Base-by-base conservation (phyloP, 2,797 vertebrate species). In the Clamator glandarius region DNA sequence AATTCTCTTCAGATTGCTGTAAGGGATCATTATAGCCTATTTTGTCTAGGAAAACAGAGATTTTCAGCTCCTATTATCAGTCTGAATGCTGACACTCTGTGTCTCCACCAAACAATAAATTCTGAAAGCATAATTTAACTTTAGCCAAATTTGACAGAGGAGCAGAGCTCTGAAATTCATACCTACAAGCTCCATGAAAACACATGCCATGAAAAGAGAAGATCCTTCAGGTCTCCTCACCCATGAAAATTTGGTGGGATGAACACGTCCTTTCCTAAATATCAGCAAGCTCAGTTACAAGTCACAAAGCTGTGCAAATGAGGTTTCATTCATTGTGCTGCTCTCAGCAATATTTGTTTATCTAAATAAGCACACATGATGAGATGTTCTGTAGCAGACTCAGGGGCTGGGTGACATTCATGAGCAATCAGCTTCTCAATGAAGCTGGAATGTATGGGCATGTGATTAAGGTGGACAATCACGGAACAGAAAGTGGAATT, bases 381-480 rank as follows among this genome's bases (percentile, higher is more conserved):
- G 76, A 93, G 76, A 67, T 51, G 61, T 29, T 66, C 28, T 67
- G 70, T 70, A 74, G 81, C 90, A 95, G 59, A 79, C 33, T 54
- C 44, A 5, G 67, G 18, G 70, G 44, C 61, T 90, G 72, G 81
- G 88, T 95, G 90, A 95, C 95, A 90, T 96, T 96, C 93, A 95
- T 95, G 93, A 95, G 70, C 84, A 92, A 95, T 96, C 95, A 90
- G 70, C 89, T 96, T 87, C 92, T 95, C 88, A 95, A 82, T 95
- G 93, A 94, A 95, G 74, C 91, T 95, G 70, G 80, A 86, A 82
- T 78, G 35, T 84, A 92, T 76, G 73, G 83, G 20, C 28, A 67
- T 73, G 31, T 93, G 93, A 93, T 94, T 92, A 95, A 92, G 67
- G 93, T 88, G 90, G 90, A 93, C 83, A 88, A 86, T 92, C 77